Evolutionary conservation across 1,140 invertebrate species (phyloP).

Genomic region (Matsumurasca onukii): DNA sequence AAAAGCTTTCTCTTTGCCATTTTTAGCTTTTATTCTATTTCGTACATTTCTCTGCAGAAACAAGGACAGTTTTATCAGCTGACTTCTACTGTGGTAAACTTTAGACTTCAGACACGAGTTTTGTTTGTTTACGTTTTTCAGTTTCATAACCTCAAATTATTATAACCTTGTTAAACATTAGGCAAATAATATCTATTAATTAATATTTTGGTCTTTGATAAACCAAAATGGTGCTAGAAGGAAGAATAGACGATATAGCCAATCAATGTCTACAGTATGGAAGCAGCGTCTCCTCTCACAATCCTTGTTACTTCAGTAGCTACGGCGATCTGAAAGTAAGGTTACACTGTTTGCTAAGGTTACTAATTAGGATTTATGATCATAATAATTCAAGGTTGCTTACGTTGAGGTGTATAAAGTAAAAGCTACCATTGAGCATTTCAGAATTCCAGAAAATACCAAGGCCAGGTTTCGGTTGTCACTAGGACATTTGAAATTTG

Average conservation of each 20-base stretch:
- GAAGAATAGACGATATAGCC: background rate
- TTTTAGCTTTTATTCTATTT: too few species aligned
- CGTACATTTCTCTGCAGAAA: too few species aligned
- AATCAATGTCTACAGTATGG: conserved; percentile 3
- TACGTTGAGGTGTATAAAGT: background rate
- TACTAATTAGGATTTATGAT: too few species aligned
- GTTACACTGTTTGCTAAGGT: background rate
- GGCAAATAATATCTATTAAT: background rate
- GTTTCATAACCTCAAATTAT: conserved; percentile 11
- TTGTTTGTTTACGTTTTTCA: too few species aligned
- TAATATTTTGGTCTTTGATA: background rate
- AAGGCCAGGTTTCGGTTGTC: too few species aligned
- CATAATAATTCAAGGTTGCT: background rate
- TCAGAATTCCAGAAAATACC: too few species aligned
- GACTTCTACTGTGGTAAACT: too few species aligned
- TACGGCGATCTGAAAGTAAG: conserved; percentile 18
- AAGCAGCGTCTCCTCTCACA: conserved; percentile 13
- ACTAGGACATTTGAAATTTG: too few species aligned
- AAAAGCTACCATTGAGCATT: too few species aligned
- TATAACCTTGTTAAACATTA: background rate
- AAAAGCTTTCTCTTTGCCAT: too few species aligned
- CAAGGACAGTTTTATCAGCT: too few species aligned
- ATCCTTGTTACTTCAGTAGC: conserved; percentile 24
- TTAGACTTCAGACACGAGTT: too few species aligned
- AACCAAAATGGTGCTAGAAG: conserved; percentile 8